These are phyloP conservation scores for Neomonachus schauinslandi DNA, from an alignment of 2,113 vertebrate species.

Conservation along the genomic window DNA sequence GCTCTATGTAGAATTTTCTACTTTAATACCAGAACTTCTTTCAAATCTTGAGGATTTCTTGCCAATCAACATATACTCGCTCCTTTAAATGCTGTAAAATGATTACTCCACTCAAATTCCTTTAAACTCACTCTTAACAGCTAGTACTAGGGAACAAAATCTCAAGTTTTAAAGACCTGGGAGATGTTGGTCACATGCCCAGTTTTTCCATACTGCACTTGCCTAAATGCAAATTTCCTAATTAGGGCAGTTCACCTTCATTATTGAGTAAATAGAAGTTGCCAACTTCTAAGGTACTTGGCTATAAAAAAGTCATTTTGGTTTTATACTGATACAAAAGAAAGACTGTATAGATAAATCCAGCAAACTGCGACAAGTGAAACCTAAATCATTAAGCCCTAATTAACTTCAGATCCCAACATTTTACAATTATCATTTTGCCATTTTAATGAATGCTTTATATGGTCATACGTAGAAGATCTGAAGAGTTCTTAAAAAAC, in stretches of 20 bases:
- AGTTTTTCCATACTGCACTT: not conserved
- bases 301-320: not conserved
- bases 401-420: not conserved
- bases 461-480: not conserved
- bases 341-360: not conserved
- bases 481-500: not conserved
- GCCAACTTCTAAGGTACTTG: not conserved
- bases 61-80: not conserved
- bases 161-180: not conserved
- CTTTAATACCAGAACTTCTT: not conserved
- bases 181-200: not conserved
- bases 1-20: not conserved
- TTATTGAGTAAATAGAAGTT: not conserved
- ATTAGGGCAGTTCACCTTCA: conserved; percentile 20
- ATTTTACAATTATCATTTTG: not conserved
- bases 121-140: conserved; percentile 11
- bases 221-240: not conserved
- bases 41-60: conserved; percentile 5
- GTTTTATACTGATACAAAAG: not conserved
- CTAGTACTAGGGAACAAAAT: not conserved
- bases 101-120: not conserved
- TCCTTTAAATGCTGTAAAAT: conserved; percentile 8
- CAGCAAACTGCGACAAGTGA: not conserved
- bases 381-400: not conserved
- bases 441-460: not conserved